Percentiles rank a stretch among this genome's conserved stretches.
These are phyloP conservation scores for Diaperis boleti DNA, from an alignment of 2,888 invertebrate genomes.

Conservation along the genomic window DNA sequence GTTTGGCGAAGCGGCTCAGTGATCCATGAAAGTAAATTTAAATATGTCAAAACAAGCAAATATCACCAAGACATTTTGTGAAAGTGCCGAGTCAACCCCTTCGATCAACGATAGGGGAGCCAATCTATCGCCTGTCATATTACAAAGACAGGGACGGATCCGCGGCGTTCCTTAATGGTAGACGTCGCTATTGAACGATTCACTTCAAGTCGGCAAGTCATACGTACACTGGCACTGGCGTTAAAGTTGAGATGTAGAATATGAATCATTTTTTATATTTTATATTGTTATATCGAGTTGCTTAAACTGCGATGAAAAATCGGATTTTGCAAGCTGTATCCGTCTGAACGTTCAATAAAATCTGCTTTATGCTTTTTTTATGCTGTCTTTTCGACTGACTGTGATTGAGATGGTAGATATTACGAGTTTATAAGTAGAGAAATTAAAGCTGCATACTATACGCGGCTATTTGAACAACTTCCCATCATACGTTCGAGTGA, in stretches of 20 bases:
- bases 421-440: too few species aligned
- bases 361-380: too few species aligned
- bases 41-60: conserved; percentile 52
- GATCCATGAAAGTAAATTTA: conserved; percentile 53
- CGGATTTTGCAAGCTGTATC: not conserved
- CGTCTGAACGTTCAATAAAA: not conserved
- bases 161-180: conserved; percentile 22
- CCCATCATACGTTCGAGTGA: too few species aligned
- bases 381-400: too few species aligned
- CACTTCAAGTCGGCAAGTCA: conserved; percentile 10
- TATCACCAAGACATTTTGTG: conserved; percentile 49
- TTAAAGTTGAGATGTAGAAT: too few species aligned
- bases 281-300: not conserved
- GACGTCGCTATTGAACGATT: conserved; percentile 19
- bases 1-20: conserved; percentile 34
- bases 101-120: conserved; percentile 31
- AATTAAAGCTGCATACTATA: too few species aligned
- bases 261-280: conserved; percentile 11
- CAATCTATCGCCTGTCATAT: conserved; percentile 41
- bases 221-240: too few species aligned
- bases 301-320: not conserved
- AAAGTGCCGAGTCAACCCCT: conserved; percentile 38
- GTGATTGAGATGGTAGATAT: too few species aligned
- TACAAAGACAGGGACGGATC: conserved; percentile 23
- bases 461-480: too few species aligned